Evolutionary conservation across 1,140 invertebrate species (phyloP).

Genomic region (Nasonia vitripennis): DNA sequence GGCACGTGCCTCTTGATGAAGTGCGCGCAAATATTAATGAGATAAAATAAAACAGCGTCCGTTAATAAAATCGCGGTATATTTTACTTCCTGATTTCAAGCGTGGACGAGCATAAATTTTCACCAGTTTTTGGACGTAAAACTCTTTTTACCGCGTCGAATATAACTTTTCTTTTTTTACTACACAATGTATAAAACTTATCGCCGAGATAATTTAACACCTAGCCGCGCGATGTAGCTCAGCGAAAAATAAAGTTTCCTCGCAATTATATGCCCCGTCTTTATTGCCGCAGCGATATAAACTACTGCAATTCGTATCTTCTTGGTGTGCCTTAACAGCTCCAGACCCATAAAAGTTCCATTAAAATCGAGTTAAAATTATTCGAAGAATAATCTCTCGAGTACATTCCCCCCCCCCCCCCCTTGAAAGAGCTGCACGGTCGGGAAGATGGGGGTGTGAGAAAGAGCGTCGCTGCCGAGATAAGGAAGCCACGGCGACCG

Average conservation of each 20-base stretch:
- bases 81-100: too few relatives aligned
- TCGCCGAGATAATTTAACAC: too few relatives aligned
- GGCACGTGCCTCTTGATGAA: background rate
- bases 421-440: background rate
- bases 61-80: too few relatives aligned
- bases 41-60: background rate
- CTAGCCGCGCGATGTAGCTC: too few relatives aligned
- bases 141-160: too few relatives aligned
- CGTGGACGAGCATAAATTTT: too few relatives aligned
- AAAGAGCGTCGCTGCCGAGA: background rate
- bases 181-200: too few relatives aligned
- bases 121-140: too few relatives aligned
- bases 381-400: slow-evolving; percentile 28
- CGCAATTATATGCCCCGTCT: background rate
- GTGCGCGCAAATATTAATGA: background rate
- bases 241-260: background rate
- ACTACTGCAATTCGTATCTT: background rate
- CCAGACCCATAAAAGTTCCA: slow-evolving; percentile 47
- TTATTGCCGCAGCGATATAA: background rate
- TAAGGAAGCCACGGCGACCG: background rate
- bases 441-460: background rate
- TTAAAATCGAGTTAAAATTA: slow-evolving; percentile 52
- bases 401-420: background rate
- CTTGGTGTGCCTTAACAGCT: background rate
- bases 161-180: too few relatives aligned